Base-by-base conservation (phyloP, 2,113 vertebrate genomes). In the Thymallus thymallus region DNA sequence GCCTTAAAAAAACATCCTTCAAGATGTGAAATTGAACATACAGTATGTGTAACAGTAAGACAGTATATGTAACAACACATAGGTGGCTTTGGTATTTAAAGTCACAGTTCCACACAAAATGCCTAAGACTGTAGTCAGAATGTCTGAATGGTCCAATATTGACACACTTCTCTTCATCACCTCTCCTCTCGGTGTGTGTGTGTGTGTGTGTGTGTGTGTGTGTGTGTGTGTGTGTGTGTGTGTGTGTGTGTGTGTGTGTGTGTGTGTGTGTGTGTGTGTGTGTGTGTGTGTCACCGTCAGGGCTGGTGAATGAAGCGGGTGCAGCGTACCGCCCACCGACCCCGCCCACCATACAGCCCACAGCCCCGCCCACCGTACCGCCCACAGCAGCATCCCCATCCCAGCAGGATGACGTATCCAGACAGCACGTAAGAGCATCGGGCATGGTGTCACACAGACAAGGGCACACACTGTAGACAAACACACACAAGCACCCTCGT, bases 341-440 rank as follows among this genome's bases (percentile, higher is more conserved):
- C 79, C 55, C n/a, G n/a, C n/a, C n/a, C n/a, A n/a, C n/a, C n/a
- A n/a, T 30, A 60, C 56, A n/a, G 4, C 60, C 22, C 76, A 75
- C 71, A 73, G 0, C 48, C 79, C 55, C n/a, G n/a, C n/a, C n/a
- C n/a, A n/a, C n/a, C n/a, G 32, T 22, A 1, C 12, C 1, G n/a
- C 55, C 66, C 0, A 55, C 68, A 65, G 14, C 51, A 55, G 13
- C 32, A 74, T 1, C 48, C 24, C 73, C 68, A 63, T 7, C 78
- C 0, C 29, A 6, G 12, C 29, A 73, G 77, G 29, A 10, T 1
- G 32, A 18, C 1, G 48, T n/a, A 5, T 58, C 75, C 83, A 82
- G 79, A 86, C 82, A 73, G n/a, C 79, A 82, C 63, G 88, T 88
- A 86, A 84, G 82, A 74, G 74, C 35, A 16, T 13, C 75, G 75